phyloP scores from a whole-genome alignment of 1,140 invertebrate genomes.

The Choristoneura fumiferana region DNA sequence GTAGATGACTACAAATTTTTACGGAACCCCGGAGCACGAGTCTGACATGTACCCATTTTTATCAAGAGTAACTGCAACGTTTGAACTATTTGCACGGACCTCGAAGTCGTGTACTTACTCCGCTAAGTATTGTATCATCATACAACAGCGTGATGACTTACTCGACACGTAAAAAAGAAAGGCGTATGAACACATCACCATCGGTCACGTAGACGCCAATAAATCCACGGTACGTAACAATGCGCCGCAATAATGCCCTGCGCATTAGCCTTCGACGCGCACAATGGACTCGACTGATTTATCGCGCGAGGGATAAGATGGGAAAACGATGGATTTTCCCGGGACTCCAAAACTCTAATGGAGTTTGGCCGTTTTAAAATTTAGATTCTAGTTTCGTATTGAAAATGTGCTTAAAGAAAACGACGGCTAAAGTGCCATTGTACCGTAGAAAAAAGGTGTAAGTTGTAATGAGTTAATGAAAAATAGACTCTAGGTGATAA shows the following conservation, averaged over 20 bases:
- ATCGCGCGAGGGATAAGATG: slow-evolving; percentile 48
- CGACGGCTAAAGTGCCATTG: too few species aligned
- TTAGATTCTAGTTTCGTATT: slow-evolving; percentile 6
- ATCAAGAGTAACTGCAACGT: too few species aligned
- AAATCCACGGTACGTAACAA: slow-evolving; percentile 29
- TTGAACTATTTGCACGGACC: too few species aligned
- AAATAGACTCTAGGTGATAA: too few species aligned
- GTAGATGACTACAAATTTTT: too few species aligned
- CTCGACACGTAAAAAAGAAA: slow-evolving; percentile 24
- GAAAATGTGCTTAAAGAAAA: slow-evolving; percentile 45
- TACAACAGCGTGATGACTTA: too few species aligned
- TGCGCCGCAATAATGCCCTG: slow-evolving; percentile 35
- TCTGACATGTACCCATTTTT: too few species aligned
- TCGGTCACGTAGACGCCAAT: slow-evolving; percentile 24
- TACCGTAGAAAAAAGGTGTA: too few species aligned
- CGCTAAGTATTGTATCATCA: too few species aligned
- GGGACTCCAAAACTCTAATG: slow-evolving; percentile 36
- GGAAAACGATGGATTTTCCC: slow-evolving; percentile 50
- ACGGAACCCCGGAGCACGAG: too few species aligned
- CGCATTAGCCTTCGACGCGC: slow-evolving; percentile 45
- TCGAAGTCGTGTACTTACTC: too few species aligned
- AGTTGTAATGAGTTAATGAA: too few species aligned
- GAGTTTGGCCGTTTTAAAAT: slow-evolving; percentile 15
- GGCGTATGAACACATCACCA: slow-evolving; percentile 24
- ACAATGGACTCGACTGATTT: slow-evolving; percentile 54